Base-by-base conservation (phyloP, 1,140 invertebrate species). In the Scaptodrosophila lebanonensis region DNA sequence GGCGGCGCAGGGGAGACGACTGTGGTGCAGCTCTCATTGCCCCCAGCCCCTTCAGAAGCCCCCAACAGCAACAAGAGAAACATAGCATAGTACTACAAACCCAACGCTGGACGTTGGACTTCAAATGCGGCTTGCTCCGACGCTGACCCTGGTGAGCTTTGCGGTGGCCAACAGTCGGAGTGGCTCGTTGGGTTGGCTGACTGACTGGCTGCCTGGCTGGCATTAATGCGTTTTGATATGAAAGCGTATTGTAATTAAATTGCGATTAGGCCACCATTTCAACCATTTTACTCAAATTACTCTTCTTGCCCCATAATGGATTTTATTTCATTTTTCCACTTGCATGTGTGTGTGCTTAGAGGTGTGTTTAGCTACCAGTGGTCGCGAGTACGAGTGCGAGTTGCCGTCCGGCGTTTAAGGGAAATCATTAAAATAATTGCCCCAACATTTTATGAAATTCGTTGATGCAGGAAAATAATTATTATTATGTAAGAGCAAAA, bases 201-300 rank as follows among this genome's bases (percentile, higher is more conserved):
- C 9, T 30, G 30, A 50, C 47, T 57, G 52, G 13, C 61, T 50
- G 50, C 25, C 13, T 66, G 66, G 63, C 60, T 62, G 65, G 73
- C 75, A 82, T 75, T 82, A 82, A 82, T 82, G 75, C 69, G 66
- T 82, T 82, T 82, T 82, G 75, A 82, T 82, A 82, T 82, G 76
- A 82, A 82, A 83, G 76, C 77, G 71, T 77, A 83, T 83, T 83
- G 77, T 83, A 83, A 83, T 83, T 83, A 83, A 83, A 83, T 83
- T 83, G 77, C 77, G 77, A 83, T 83, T 83, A 83, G 77, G 77
- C 77, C 77, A 83, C 77, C 77, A 83, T 83, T 83, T 83, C 83
- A 83, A 69, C 75, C 69, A 82, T 82, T 82, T 82, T 82, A 82
- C 76, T 75, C 49, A 68, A 75, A 68, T 73, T 73, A 73, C 70